A percentile compares a stretch with the other conserved stretches of the same genome.
Conservation (phyloP, 2,888 invertebrate species). For the Eilema sororculum region DNA sequence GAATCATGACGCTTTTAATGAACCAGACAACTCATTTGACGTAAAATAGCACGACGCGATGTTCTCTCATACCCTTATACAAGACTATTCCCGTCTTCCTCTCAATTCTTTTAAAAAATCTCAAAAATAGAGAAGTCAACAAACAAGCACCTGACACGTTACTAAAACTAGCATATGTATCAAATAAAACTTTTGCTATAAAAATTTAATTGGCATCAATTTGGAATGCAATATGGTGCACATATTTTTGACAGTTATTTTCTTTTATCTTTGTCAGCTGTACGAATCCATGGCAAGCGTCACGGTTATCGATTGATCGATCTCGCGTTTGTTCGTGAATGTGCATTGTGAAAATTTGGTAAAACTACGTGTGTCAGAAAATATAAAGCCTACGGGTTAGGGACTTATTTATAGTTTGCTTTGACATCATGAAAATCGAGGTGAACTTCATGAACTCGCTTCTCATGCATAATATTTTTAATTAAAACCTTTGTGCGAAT, state of each 20-base stretch:
- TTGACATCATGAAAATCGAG: slow-evolving; percentile 63
- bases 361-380: slow-evolving; percentile 35
- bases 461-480: slow-evolving; percentile 53
- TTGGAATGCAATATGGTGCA: neutral
- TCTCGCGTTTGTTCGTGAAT: slow-evolving; percentile 24
- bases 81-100: too few species aligned
- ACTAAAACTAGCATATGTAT: neutral
- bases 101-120: too few species aligned
- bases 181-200: neutral
- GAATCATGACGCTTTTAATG: too few species aligned
- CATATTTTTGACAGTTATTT: slow-evolving; percentile 7
- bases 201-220: neutral
- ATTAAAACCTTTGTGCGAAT: slow-evolving; percentile 64
- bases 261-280: slow-evolving; percentile 29
- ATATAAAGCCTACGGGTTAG: slow-evolving; percentile 56
- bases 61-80: too few species aligned
- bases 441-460: neutral
- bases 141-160: too few species aligned
- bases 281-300: too few species aligned
- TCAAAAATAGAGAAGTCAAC: too few species aligned
- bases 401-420: slow-evolving; percentile 58
- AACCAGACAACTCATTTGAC: too few species aligned
- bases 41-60: too few species aligned
- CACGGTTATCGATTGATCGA: slow-evolving; percentile 37
- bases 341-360: slow-evolving; percentile 34